phyloP scores from a whole-genome alignment of 2,113 vertebrate species.

The Pseudonaja textilis region DNA sequence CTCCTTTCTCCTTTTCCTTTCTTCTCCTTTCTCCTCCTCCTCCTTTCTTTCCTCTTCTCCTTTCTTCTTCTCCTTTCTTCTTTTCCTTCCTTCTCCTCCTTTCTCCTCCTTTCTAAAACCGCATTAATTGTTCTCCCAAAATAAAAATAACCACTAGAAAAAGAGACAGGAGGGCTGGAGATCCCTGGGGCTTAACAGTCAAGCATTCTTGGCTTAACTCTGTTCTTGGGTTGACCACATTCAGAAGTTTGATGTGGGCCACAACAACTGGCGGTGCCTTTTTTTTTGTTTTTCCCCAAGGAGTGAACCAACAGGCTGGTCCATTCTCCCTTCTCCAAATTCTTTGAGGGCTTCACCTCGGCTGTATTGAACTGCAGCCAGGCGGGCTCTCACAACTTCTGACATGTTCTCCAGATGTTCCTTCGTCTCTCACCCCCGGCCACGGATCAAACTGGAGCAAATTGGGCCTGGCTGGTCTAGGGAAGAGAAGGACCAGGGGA shows the following conservation, averaged over 20 bases:
- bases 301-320: not conserved
- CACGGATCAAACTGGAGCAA: not conserved
- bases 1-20: no score
- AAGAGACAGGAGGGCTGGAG: not conserved
- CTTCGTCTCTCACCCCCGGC: not conserved
- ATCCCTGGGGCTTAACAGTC: not conserved
- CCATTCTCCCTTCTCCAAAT: not conserved
- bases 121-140: not conserved
- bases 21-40: no score
- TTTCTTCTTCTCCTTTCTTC: no score
- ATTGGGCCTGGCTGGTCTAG: no score
- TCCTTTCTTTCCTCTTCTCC: no score
- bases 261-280: not conserved
- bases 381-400: not conserved
- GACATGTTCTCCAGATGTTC: not conserved
- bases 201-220: not conserved
- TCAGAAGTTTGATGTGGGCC: not conserved
- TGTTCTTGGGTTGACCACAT: not conserved
- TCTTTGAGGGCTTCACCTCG: not conserved
- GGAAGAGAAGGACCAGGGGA: no score
- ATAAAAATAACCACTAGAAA: not conserved
- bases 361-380: not conserved
- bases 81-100: no score
- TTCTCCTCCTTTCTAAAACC: not conserved
- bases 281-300: not conserved